Base-by-base conservation (phyloP, 2,113 vertebrate species). In the Antennarius striatus region DNA sequence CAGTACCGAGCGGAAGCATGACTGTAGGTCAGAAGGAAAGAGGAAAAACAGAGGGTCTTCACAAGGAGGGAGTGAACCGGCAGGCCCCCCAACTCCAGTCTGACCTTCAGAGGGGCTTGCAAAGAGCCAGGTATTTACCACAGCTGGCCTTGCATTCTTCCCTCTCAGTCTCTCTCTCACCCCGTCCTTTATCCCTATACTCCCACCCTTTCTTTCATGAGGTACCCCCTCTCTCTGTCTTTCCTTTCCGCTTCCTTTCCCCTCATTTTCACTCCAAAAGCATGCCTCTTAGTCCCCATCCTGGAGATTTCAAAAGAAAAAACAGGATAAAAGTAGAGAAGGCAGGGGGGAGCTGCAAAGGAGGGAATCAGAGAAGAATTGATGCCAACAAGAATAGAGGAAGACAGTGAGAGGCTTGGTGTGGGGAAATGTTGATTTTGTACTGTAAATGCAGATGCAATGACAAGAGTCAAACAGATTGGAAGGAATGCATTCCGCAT, bases 91-190 rank as follows among this genome's bases (percentile, higher is more conserved):
- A 66, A 73, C 88, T 89, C 78, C 80, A 77, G 81, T 82, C 89
- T 91, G 89, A 91, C 87, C 92, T 87, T 92, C 86, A 82, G 84
- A 90, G 63, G 72, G 55, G 88, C 84, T 89, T 14, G 89, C 91
- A 89, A 76, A 91, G 92, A 91, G 91, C 92, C 92, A 93, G 91
- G 93, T 94, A 93, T 94, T 93, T 94, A 94, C 75, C 88, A 93
- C 89, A 92, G 91, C 86, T 83, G 53, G 91, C 90, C 90, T 89
- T 81, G 77, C 92, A 94, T 94, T 94, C 93, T 86, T 92, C 89
- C 86, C 80, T 81, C 78, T 69, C 71, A 67, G 73, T 70, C 65
- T 77, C 66, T 67, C 80, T 79, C 81, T 78, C 79, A 62, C 87
- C 58, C 82, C 75, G 73, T 65, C 84, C 77, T 83, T 86, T 85